Conservation (phyloP, 1,140 invertebrate species). For the Aradophagus sp. region DNA sequence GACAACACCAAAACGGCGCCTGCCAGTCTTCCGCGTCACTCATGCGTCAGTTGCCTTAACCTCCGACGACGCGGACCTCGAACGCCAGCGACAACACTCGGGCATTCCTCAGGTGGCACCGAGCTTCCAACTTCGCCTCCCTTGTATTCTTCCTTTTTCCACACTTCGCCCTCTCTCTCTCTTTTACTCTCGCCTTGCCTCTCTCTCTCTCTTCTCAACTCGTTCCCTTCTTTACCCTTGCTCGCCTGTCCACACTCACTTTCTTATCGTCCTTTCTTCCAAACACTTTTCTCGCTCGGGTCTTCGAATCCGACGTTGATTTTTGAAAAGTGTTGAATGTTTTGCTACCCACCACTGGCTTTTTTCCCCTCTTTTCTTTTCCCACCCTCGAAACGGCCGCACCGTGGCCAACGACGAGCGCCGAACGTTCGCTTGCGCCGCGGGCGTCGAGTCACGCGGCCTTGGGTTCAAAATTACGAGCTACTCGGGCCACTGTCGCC, state of each 20-base stretch:
- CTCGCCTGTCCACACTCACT: too few relatives aligned
- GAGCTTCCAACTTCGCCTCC: constrained; percentile 33
- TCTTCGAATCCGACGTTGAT: too few relatives aligned
- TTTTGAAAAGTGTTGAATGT: too few relatives aligned
- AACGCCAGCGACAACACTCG: constrained; percentile 39
- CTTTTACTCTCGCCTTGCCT: not conserved
- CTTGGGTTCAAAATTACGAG: too few relatives aligned
- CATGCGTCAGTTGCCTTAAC: constrained; percentile 70
- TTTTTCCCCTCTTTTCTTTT: constrained; percentile 3
- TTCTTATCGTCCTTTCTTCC: too few relatives aligned
- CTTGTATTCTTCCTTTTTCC: constrained; percentile 9
- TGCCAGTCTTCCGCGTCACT: constrained; percentile 68
- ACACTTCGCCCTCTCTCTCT: not conserved
- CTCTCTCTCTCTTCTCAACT: not conserved
- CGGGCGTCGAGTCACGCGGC: constrained; percentile 8
- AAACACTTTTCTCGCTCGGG: too few relatives aligned
- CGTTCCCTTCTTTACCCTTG: not conserved
- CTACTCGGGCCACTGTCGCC: too few relatives aligned
- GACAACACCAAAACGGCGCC: constrained; percentile 54
- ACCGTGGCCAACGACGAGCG: not conserved
- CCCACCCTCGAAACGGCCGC: not conserved
- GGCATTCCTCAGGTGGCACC: constrained; percentile 74
- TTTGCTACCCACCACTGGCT: too few relatives aligned
- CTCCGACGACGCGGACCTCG: constrained; percentile 33
- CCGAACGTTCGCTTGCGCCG: not conserved